Evolutionary conservation across 2,797 vertebrate genomes (phyloP).

Genomic region (Thamnophis elegans): DNA sequence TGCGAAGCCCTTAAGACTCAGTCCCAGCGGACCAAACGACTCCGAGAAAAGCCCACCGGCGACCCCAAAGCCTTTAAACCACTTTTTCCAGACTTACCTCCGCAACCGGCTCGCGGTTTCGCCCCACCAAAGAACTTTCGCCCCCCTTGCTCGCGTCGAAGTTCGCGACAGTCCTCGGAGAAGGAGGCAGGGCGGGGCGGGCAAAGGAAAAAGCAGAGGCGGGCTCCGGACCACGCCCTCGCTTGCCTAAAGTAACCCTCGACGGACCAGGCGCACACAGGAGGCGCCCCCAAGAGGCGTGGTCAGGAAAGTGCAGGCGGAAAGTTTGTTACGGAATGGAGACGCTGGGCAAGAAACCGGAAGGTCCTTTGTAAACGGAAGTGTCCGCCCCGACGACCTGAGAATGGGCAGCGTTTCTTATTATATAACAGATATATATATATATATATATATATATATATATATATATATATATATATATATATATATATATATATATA

Average conservation of each 20-base stretch:
- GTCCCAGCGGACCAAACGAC: background rate
- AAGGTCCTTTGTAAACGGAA: background rate
- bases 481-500: too few relatives aligned
- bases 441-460: too few relatives aligned
- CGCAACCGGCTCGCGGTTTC: background rate
- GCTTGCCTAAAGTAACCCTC: background rate
- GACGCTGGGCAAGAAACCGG: too few relatives aligned
- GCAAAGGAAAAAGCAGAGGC: too few relatives aligned
- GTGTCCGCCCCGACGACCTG: background rate
- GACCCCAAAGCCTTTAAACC: too few relatives aligned
- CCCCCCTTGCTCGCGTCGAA: background rate
- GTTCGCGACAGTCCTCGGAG: background rate
- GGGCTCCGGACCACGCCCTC: background rate
- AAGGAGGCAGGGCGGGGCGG: background rate
- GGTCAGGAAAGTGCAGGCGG: background rate
- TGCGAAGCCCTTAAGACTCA: background rate
- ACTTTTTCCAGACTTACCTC: background rate
- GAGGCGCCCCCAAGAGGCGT: background rate
- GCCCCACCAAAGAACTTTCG: background rate
- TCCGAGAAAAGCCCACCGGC: background rate
- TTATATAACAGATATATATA: too few relatives aligned
- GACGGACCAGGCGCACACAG: too few relatives aligned
- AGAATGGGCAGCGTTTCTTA: background rate
- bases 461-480: too few relatives aligned
- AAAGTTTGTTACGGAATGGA: background rate